These are phyloP conservation scores for Amblyjoppa proteus DNA, from an alignment of 2,888 invertebrate species.

Conservation along the genomic window DNA sequence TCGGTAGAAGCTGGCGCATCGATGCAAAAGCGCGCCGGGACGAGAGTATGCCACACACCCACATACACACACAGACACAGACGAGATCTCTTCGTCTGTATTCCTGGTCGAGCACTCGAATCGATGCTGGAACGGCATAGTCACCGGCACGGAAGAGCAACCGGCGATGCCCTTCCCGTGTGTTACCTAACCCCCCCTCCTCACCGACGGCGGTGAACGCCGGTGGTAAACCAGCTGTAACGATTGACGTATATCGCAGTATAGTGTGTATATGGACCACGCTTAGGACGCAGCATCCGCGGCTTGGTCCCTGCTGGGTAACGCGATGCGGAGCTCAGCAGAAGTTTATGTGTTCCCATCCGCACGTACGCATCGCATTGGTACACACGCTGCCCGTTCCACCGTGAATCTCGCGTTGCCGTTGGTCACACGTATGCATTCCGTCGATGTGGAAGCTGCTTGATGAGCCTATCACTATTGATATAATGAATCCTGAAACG, in stretches of 20 bases:
- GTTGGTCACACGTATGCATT: constrained; percentile 8
- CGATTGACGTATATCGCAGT: constrained; percentile 52
- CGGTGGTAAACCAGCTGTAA: constrained; percentile 61
- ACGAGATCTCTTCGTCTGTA: constrained; percentile 4
- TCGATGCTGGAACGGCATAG: constrained; percentile 43
- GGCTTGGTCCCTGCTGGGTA: constrained; percentile 25
- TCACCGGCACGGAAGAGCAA: constrained; percentile 58
- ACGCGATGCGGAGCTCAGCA: constrained; percentile 51
- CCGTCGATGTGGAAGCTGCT: not conserved
- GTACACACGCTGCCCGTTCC: constrained; percentile 31
- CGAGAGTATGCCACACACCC: not conserved
- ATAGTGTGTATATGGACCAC: constrained; percentile 3
- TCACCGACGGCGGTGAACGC: constrained; percentile 37
- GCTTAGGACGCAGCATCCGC: constrained; percentile 21
- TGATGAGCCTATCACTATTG: not conserved
- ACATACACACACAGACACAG: not conserved
- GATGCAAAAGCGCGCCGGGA: not conserved
- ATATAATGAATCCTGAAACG: constrained; percentile 2
- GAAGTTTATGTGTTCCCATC: constrained; percentile 55
- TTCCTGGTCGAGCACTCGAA: constrained; percentile 37
- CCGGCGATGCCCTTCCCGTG: constrained; percentile 27
- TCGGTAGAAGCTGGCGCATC: constrained; percentile 2
- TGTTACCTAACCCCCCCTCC: constrained; percentile 44
- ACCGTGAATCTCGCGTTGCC: constrained; percentile 16
- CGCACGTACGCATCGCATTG: constrained; percentile 39